These are phyloP conservation scores for Diplolepis rosae DNA, from an alignment of 2,888 invertebrate species.

Conservation along the genomic window DNA sequence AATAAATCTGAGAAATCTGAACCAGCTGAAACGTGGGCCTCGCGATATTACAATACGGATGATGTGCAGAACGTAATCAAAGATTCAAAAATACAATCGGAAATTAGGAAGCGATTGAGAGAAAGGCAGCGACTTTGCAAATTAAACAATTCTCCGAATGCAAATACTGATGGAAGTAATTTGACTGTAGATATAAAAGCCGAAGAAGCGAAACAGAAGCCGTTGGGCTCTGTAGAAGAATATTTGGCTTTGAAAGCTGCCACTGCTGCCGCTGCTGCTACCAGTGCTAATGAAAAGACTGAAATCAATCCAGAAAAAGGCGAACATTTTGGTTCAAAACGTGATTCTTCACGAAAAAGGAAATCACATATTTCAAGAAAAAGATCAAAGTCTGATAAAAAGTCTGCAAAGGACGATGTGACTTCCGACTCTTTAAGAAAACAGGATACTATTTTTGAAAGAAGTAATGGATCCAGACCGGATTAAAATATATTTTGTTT, in stretches of 20 bases:
- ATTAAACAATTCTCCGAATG: slow-evolving; percentile 60
- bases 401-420: background rate
- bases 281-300: background rate
- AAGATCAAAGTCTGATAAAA: slow-evolving; percentile 2
- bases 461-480: background rate
- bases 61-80: slow-evolving; percentile 71
- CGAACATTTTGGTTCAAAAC: background rate
- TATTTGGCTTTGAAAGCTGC: slow-evolving; percentile 67
- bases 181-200: slow-evolving; percentile 25
- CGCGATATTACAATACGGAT: slow-evolving; percentile 71
- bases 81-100: slow-evolving; percentile 72
- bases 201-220: slow-evolving; percentile 44
- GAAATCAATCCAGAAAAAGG: background rate
- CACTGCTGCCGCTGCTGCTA: slow-evolving; percentile 15
- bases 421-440: background rate
- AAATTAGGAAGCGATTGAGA: slow-evolving; percentile 69
- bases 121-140: slow-evolving; percentile 69
- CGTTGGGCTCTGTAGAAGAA: slow-evolving; percentile 70
- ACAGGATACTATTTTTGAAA: background rate
- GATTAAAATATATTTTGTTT: background rate
- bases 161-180: slow-evolving; percentile 36
- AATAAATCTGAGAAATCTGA: slow-evolving; percentile 32
- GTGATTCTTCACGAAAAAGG: background rate
- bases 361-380: background rate
- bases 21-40: slow-evolving; percentile 69